These are phyloP conservation scores for Chaetophractus vellerosus DNA, from an alignment of 2,797 vertebrate genomes.

Conservation along the genomic window DNA sequence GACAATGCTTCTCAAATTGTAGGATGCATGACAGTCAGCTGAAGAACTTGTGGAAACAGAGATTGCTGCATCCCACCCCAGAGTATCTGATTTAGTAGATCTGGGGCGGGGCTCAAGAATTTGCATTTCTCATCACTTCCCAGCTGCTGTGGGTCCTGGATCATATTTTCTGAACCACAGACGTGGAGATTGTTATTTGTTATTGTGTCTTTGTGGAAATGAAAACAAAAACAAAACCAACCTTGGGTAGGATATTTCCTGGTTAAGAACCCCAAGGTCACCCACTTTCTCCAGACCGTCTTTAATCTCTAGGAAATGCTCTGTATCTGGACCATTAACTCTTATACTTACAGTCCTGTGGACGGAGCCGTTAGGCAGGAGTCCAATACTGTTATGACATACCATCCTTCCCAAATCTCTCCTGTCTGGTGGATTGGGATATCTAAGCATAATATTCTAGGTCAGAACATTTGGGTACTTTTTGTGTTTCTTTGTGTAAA, in stretches of 20 bases:
- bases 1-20: not conserved
- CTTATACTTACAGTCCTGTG: constrained; percentile 22
- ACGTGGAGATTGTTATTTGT: not conserved
- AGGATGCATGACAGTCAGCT: not conserved
- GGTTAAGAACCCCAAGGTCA: constrained; percentile 19
- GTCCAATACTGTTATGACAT: not conserved
- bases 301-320: constrained; percentile 42
- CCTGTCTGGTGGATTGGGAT: not conserved
- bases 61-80: not conserved
- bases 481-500: constrained; percentile 44
- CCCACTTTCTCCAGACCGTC: constrained; percentile 16
- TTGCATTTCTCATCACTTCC: not conserved
- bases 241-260: constrained; percentile 3
- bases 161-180: not conserved
- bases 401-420: not conserved
- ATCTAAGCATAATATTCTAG: not conserved
- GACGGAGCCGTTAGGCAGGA: not conserved
- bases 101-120: not conserved
- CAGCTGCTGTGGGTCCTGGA: not conserved
- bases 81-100: not conserved
- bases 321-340: constrained; percentile 28
- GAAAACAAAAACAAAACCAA: not conserved
- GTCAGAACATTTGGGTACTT: not conserved
- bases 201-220: not conserved
- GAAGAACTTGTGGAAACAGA: not conserved